These are phyloP conservation scores for Melanerpes aurifrons DNA, from an alignment of 2,113 vertebrate species.

Conservation along the genomic window DNA sequence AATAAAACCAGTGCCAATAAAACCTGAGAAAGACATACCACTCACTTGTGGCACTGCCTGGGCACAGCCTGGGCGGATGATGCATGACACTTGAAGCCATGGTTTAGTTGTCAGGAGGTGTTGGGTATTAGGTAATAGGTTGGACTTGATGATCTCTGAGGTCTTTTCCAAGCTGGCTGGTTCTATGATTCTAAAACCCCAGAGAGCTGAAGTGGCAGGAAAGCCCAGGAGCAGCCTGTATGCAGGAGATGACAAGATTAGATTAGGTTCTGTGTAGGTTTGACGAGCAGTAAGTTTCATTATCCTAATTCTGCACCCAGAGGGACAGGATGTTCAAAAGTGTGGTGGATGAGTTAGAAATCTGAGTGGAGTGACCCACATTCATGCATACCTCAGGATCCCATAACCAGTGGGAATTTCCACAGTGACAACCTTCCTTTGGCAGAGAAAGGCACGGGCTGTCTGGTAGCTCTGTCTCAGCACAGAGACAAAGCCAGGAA, in stretches of 20 bases:
- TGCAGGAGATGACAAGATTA: neutral
- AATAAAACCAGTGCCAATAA: neutral
- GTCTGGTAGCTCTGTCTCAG: neutral
- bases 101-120: too few species aligned
- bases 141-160: too few species aligned
- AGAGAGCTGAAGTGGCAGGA: neutral
- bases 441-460: rapidly evolving
- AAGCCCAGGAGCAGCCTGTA: neutral
- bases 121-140: too few species aligned
- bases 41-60: neutral
- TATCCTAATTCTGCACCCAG: too few species aligned
- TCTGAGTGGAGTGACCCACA: neutral
- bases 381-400: neutral
- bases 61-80: neutral
- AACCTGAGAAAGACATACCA: neutral
- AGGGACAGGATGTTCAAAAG: too few species aligned
- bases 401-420: neutral
- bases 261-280: too few species aligned
- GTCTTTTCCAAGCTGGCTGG: too few species aligned
- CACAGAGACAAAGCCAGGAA: neutral
- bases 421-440: neutral
- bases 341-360: too few species aligned
- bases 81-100: too few species aligned
- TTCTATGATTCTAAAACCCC: too few species aligned
- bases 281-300: too few species aligned